phyloP scores from a whole-genome alignment of 37 sponge, comb jelly and placozoan species.

The Beroe ovata region DNA sequence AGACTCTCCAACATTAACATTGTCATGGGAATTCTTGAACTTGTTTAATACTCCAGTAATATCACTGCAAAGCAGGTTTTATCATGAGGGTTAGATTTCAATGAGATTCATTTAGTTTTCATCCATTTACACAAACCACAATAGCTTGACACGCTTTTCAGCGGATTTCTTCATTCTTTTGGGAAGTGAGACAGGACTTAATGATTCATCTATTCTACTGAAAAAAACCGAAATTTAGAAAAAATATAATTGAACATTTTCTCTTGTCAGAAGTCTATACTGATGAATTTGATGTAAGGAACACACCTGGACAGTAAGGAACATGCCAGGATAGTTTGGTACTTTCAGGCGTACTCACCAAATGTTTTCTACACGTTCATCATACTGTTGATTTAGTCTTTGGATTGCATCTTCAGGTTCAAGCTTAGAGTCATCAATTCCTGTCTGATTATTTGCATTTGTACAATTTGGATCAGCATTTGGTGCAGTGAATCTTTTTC shows the following conservation, averaged over 20 bases:
- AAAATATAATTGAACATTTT: no score
- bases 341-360: no score
- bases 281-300: no score
- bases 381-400: neutral
- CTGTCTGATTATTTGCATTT: no score
- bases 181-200: neutral
- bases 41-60: constrained; percentile 13
- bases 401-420: neutral
- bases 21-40: constrained; percentile 13
- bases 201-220: constrained; percentile 14
- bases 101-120: neutral
- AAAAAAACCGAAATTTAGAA: no score
- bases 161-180: constrained; percentile 25
- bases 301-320: no score
- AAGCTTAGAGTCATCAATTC: neutral
- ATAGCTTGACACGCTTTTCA: neutral
- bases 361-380: neutral
- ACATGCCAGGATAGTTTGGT: no score
- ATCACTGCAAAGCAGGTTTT: neutral
- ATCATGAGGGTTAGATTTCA: no score
- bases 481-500: constrained; percentile 3
- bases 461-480: neutral
- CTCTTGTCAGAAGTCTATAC: no score
- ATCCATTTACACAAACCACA: neutral
- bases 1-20: neutral